Evolutionary conservation across 1,140 invertebrate genomes (phyloP).

Genomic region (Brachionus rotundiformis): DNA sequence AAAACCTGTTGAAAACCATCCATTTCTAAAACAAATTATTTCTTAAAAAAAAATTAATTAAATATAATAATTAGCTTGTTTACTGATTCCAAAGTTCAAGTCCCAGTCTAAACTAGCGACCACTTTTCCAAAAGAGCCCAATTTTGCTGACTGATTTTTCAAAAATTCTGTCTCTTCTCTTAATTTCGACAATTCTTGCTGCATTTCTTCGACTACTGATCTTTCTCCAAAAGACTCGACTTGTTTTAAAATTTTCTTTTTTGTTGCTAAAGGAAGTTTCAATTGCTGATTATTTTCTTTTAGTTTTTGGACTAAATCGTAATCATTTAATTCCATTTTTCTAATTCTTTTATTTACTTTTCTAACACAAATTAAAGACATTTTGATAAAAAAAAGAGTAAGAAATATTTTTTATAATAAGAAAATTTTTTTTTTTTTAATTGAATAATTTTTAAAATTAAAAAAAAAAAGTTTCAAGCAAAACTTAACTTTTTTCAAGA

Average conservation of each 20-base stretch:
- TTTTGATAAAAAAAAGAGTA: slow-evolving; percentile 10
- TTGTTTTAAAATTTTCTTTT: neutral
- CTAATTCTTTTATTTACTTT: neutral
- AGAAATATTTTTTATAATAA: neutral
- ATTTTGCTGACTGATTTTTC: neutral
- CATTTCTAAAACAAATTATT: neutral
- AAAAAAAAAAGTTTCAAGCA: neutral
- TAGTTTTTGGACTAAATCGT: neutral
- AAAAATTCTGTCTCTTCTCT: slow-evolving; percentile 3
- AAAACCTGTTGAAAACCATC: slow-evolving; percentile 6
- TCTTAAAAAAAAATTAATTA: neutral
- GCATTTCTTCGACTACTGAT: neutral
- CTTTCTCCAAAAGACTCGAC: neutral
- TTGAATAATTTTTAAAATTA: neutral
- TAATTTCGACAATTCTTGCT: neutral
- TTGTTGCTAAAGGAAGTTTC: neutral
- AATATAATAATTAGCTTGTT: neutral
- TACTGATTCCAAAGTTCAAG: neutral
- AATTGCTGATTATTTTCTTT: slow-evolving; percentile 7
- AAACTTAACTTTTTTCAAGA: slow-evolving; percentile 10
- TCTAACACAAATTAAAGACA: neutral
- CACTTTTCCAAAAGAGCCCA: neutral
- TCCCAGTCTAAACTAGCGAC: neutral
- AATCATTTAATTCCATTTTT: slow-evolving; percentile 1
- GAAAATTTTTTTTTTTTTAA: neutral